Base-by-base conservation (phyloP, 1,140 invertebrate genomes). In the Melipona quadrifasciata region DNA sequence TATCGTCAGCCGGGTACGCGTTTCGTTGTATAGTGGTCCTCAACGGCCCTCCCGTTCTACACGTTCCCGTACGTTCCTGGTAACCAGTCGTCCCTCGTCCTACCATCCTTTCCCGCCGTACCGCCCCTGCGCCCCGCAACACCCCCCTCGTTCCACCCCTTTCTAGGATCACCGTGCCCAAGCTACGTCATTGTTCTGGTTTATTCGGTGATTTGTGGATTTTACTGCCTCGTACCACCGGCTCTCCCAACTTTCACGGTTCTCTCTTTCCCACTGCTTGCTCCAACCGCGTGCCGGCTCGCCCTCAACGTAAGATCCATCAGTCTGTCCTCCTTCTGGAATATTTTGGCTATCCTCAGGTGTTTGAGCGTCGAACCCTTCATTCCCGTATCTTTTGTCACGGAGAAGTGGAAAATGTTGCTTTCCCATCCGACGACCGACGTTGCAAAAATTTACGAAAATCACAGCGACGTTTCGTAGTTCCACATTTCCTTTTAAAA, bases 151-250 rank as follows among this genome's bases (percentile, higher is more conserved):
- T 74, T 83, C 82, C 79, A 87, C 84, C 82, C 86, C 51, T 51
- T 67, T 81, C 89, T 90, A 88, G 87, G 84, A 89, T 86, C 87
- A 79, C 85, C 91, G 91, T 86, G 82, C 80, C 73, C 87, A 53
- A 80, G 80, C 87, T 83, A 89, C 93, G 91, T 94, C 93, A 94
- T 94, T 94, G 94, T 95, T 94, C 92, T 93, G 91, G 91, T 94
- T 94, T 94, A 94, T 95, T 93, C 93, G 93, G 93, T 95, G 94
- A 95, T 95, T 95, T 94, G 93, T 94, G 92, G 93, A 94, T 93
- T 94, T 94, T 93, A 93, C 92, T 91, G 87, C 88, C 88, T 84
- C 83, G 78, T 58, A 58, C 58, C 83, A 47, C 65, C 84, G 47
- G 75, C 74, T 67, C 76, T n/a, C 19, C 47, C 51, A 27, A 51